A percentile compares a stretch with the other conserved stretches of the same genome.
phyloP scores from a whole-genome alignment of 1,140 invertebrate species.

The Trichonephila clavipes region DNA sequence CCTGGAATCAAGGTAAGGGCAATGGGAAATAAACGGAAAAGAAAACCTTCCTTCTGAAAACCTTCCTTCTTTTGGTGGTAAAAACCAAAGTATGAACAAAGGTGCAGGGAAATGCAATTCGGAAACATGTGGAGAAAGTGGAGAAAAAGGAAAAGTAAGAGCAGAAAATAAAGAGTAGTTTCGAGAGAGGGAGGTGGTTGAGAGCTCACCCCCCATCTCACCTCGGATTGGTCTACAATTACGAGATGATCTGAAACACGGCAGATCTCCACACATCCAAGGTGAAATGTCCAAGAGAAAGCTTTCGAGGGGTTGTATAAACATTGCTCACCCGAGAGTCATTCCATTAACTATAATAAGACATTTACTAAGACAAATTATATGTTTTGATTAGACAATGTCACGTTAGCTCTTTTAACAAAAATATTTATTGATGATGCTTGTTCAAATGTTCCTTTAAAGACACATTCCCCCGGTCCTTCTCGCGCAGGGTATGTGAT shows the following conservation, averaged over 20 bases:
- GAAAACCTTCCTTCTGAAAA: neutral
- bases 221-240: slow-evolving; percentile 37
- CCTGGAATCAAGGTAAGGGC: neutral
- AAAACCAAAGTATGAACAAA: slow-evolving; percentile 4
- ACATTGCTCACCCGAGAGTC: neutral
- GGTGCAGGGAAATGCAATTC: slow-evolving; percentile 5
- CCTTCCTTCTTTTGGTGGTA: neutral
- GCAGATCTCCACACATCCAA: slow-evolving; percentile 51
- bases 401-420: no score
- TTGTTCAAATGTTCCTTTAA: no score
- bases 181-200: slow-evolving; percentile 12
- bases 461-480: no score
- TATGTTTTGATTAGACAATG: no score
- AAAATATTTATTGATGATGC: no score
- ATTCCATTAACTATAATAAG: neutral
- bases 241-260: slow-evolving; percentile 48
- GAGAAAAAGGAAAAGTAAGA: neutral
- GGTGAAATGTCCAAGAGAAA: neutral
- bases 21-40: neutral
- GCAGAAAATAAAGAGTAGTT: slow-evolving; percentile 5
- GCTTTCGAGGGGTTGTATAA: neutral
- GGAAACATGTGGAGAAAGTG: neutral
- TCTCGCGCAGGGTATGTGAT: no score
- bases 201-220: neutral
- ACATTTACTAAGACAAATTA: neutral